A percentile compares a stretch with the other conserved stretches of the same genome.
phyloP scores from a whole-genome alignment of 2,888 invertebrate genomes.

The Odontocerum albicorne region DNA sequence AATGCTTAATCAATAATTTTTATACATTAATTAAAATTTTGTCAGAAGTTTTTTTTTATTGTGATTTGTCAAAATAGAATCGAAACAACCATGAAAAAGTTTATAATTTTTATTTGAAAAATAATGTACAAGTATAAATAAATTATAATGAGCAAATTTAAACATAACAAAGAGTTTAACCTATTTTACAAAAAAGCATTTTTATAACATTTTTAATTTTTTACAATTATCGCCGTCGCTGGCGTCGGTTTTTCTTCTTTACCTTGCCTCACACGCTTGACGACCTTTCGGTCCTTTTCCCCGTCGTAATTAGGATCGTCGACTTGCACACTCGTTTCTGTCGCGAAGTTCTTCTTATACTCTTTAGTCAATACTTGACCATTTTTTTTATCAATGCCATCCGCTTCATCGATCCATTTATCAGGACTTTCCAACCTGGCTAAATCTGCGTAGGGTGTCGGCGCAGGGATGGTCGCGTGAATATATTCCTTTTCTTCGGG shows the following conservation, averaged over 20 bases:
- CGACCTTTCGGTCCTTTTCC: not conserved
- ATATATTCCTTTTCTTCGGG: constrained; percentile 47
- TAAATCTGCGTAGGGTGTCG: constrained; percentile 42
- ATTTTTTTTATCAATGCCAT: constrained; percentile 43
- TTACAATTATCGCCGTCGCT: too few relatives aligned
- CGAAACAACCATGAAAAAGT: constrained; percentile 3
- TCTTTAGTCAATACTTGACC: constrained; percentile 47
- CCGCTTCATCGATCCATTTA: constrained; percentile 38
- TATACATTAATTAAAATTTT: too few relatives aligned
- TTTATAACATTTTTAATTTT: too few relatives aligned
- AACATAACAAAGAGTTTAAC: constrained; percentile 23
- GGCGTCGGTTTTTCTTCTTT: too few relatives aligned
- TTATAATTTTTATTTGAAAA: constrained; percentile 23
- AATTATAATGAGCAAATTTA: constrained; percentile 27
- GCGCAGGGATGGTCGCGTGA: constrained; percentile 46
- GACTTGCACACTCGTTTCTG: constrained; percentile 47
- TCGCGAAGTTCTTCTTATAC: constrained; percentile 48
- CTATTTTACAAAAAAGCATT: too few relatives aligned
- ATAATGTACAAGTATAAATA: constrained; percentile 25
- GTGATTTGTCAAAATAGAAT: too few relatives aligned
- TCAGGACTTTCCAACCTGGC: constrained; percentile 39
- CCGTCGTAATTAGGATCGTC: constrained; percentile 42
- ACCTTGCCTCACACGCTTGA: too few relatives aligned
- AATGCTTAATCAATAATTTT: too few relatives aligned
- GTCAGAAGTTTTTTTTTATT: too few relatives aligned